These are phyloP conservation scores for Vultur gryphus DNA, from an alignment of 2,797 vertebrate genomes.

Conservation along the genomic window DNA sequence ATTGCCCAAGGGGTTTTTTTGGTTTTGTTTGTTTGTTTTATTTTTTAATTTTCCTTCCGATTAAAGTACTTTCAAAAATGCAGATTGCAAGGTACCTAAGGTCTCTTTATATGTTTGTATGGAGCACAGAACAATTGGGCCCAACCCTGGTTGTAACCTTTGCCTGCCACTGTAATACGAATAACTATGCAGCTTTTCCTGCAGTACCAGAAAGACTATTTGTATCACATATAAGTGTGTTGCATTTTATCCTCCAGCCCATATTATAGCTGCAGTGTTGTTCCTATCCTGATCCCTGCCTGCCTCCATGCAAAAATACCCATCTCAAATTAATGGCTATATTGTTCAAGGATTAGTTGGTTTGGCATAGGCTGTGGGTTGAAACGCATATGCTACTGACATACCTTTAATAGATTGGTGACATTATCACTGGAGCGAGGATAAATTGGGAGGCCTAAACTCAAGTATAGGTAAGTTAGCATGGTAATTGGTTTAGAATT, in stretches of 20 bases:
- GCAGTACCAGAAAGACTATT: not conserved
- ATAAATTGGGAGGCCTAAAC: not conserved
- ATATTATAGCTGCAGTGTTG: not conserved
- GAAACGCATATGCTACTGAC: not conserved
- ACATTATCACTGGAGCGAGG: not conserved
- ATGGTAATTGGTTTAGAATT: not conserved
- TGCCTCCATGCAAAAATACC: not conserved
- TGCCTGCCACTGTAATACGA: not conserved
- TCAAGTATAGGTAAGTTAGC: not conserved
- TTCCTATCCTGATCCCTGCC: not conserved
- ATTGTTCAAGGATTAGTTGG: not conserved
- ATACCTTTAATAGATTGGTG: not conserved
- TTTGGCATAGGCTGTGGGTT: not conserved
- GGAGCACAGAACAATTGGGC: not conserved
- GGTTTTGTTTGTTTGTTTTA: not conserved
- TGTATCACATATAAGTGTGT: not conserved
- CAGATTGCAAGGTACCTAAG: not conserved
- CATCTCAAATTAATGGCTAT: not conserved
- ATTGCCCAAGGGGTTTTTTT: not conserved
- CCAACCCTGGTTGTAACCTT: not conserved
- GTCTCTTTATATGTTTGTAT: not conserved
- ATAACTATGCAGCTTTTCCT: not conserved
- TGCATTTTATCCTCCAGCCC: not conserved
- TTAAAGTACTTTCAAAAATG: not conserved
- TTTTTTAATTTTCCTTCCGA: not conserved